A percentile compares a stretch with the other conserved stretches of the same genome.
These are phyloP conservation scores for Machimus rusticus DNA, from an alignment of 2,888 invertebrate species.

Conservation along the genomic window DNA sequence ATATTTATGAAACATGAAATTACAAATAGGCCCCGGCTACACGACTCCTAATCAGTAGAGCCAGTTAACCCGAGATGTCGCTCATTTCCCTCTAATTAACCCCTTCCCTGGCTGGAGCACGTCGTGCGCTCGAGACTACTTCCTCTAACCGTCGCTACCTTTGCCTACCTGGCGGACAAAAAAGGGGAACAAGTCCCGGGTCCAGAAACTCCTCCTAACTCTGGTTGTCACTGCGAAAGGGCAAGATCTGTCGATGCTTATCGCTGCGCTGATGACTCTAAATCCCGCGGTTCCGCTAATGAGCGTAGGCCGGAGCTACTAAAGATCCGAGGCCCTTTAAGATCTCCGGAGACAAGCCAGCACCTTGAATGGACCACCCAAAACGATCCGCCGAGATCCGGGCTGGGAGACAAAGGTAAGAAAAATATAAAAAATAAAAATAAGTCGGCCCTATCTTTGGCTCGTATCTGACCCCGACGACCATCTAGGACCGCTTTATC, in stretches of 20 bases:
- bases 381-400: background rate
- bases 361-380: slow-evolving; percentile 35
- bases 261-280: slow-evolving; percentile 13
- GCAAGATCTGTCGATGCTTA: slow-evolving; percentile 21
- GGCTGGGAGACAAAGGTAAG: background rate
- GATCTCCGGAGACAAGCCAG: background rate
- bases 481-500: background rate
- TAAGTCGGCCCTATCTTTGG: background rate
- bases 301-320: slow-evolving; percentile 16
- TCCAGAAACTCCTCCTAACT: background rate
- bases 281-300: slow-evolving; percentile 25
- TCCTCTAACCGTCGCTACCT: background rate
- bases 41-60: background rate
- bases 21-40: background rate
- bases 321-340: background rate
- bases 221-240: background rate
- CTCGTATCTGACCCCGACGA: slow-evolving; percentile 6
- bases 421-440: background rate
- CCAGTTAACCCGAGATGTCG: background rate
- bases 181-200: background rate
- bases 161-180: background rate
- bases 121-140: background rate
- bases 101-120: background rate
- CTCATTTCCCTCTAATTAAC: slow-evolving; percentile 10
- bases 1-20: slow-evolving; percentile 19